Base-by-base conservation (phyloP, 92 coral and sea anemone genomes). In the Porites lobata region DNA sequence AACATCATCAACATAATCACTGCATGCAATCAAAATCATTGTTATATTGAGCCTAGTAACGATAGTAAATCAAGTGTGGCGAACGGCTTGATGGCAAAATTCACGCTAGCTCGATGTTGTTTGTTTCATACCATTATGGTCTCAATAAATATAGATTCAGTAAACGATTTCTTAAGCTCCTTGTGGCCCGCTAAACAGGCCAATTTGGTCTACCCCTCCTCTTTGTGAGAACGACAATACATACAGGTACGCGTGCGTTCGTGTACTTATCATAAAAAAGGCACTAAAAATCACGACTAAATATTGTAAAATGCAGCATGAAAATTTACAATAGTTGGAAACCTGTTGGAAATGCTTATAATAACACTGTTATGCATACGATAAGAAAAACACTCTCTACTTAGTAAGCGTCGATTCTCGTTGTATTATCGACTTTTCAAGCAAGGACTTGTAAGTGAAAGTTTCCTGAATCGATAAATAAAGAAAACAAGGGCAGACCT, bases 81-180 rank as follows among this genome's bases (percentile, higher is more conserved):
- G 68, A 50, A 75, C 62, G 80, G 32, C 73, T 84, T 84, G 78
- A 84, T 84, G 73, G 43, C 64, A 84, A 84, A 84, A 56, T 84
- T 84, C 87, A 84, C 87, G 87, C 87, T 65, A 84, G 64, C 87
- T 84, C 87, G 87, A 84, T 51, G 87, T 84, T 84, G 87, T 74
- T 84, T 84, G 87, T 84, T 84, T 64, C 87, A 63, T 19, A 53
- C 87, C 63, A 61, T 74, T 50, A 73, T 52, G 73, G 72, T 63
- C 79, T 43, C 79, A 38, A 84, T 74, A 74, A 62, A 75, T 75
- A 84, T 65, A 84, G 80, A 24, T 26, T 53, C 24, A 51, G 87
- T 62, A 61, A 73, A 84, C 73, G 74, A 84, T 10, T 53, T 63
- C 50, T n/a, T 73, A 61, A 50, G 72, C 56, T 59, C 75, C 76